phyloP scores from a whole-genome alignment of 2,888 invertebrate genomes.

The Monoplex corrugatus region DNA sequence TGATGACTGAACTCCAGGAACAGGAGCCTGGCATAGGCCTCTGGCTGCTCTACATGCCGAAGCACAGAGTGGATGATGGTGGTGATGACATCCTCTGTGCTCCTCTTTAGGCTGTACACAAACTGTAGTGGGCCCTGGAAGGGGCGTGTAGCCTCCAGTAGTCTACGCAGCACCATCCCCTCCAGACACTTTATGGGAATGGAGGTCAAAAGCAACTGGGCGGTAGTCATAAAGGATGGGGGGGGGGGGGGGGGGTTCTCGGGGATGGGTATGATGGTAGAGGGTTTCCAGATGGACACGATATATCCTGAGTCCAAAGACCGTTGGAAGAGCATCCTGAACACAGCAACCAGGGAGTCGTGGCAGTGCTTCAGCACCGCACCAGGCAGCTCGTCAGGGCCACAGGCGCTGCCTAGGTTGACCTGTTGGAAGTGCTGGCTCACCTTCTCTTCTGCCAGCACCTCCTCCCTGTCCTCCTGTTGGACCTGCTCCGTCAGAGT shows the following conservation, averaged over 20 bases:
- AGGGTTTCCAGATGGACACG: background rate
- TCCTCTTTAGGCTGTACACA: background rate
- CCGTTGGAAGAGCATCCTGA: background rate
- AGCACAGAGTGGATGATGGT: background rate
- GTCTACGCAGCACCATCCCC: background rate
- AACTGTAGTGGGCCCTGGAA: background rate
- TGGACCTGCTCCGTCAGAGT: background rate
- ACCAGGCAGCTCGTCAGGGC: background rate
- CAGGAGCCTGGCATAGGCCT: background rate
- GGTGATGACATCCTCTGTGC: background rate
- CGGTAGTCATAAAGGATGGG: background rate
- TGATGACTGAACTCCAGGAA: conserved; percentile 10
- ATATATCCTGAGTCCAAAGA: background rate
- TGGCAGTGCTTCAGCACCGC: background rate
- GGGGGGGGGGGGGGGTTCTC: too few species aligned
- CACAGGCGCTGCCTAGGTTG: background rate
- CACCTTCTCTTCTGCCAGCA: background rate
- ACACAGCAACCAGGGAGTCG: background rate
- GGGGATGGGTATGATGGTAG: background rate
- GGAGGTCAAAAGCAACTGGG: background rate
- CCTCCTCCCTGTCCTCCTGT: too few species aligned
- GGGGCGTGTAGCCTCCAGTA: background rate
- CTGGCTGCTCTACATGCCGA: background rate
- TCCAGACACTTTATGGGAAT: background rate
- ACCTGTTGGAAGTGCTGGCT: background rate